Evolutionary conservation across 2,113 vertebrate genomes (phyloP).

Genomic region (Rana temporaria): DNA sequence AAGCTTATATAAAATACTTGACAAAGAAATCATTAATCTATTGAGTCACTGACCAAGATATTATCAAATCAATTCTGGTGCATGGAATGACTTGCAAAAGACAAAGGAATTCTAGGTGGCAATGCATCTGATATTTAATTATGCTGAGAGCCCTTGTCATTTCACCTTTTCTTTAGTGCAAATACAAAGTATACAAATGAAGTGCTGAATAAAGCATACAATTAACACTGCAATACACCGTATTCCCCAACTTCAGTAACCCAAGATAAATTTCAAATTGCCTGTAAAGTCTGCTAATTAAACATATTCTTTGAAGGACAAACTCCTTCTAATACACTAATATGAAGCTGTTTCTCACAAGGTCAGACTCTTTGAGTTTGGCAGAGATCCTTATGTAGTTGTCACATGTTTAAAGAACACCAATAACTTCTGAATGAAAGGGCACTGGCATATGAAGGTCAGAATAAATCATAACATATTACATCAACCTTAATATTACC

Average conservation of each 20-base stretch:
- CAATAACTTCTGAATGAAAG: conserved; percentile 61
- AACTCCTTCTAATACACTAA: conserved; percentile 63
- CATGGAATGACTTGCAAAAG: conserved; percentile 1
- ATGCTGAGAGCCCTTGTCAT: conserved; percentile 54
- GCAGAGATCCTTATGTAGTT: conserved; percentile 63
- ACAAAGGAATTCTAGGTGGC: conserved; percentile 13
- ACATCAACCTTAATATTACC: conserved; percentile 51
- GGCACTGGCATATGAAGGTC: conserved; percentile 59
- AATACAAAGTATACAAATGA: conserved; percentile 63
- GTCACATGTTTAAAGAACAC: conserved; percentile 58
- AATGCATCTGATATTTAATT: conserved; percentile 28
- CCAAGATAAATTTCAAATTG: conserved; percentile 74
- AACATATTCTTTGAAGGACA: conserved; percentile 71
- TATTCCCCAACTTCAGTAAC: conserved; percentile 72
- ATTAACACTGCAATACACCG: conserved; percentile 60
- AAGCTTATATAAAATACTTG: conserved; percentile 11
- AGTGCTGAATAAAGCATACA: conserved; percentile 63
- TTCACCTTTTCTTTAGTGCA: conserved; percentile 66
- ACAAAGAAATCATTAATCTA: conserved; percentile 40
- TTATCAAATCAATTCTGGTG: conserved; percentile 27
- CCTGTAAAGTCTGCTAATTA: conserved; percentile 76
- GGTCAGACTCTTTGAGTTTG: conserved; percentile 62
- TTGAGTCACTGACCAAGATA: conserved; percentile 35
- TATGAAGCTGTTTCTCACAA: conserved; percentile 62
- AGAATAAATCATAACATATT: conserved; percentile 58